Conservation (phyloP, 2,113 vertebrate species). For the Opisthocomus hoazin region DNA sequence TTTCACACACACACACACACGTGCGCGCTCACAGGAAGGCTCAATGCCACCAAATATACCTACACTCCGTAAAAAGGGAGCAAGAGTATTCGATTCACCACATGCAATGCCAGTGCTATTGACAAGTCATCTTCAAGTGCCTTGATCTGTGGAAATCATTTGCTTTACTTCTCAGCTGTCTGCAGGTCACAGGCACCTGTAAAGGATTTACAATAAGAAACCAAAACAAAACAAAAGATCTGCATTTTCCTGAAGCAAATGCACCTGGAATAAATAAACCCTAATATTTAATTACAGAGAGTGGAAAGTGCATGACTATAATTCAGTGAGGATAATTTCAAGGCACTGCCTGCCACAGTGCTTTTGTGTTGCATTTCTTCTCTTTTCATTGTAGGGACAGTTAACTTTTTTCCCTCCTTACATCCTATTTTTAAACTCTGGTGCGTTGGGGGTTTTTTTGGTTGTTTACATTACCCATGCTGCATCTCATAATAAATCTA, state of each 20-base stretch:
- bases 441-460: neutral
- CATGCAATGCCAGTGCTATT: neutral
- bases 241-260: conserved; percentile 50
- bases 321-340: conserved; percentile 82
- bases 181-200: conserved; percentile 47
- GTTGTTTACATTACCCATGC: conserved; percentile 34
- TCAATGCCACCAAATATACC: accelerated
- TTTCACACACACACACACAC: neutral
- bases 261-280: conserved; percentile 83
- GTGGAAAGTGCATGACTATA: conserved; percentile 71
- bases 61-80: neutral
- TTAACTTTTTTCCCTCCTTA: conserved; percentile 30
- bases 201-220: conserved; percentile 63
- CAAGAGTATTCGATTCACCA: neutral
- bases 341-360: conserved; percentile 47
- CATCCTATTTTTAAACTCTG: conserved; percentile 60
- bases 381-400: conserved; percentile 26
- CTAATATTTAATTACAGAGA: conserved; percentile 81
- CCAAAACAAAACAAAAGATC: conserved; percentile 37
- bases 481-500: conserved; percentile 44
- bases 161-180: neutral
- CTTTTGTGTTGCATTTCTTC: conserved; percentile 29
- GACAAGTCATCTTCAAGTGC: neutral
- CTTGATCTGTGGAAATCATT: neutral
- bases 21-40: neutral